These are phyloP conservation scores for Agrilus biguttatus DNA, from an alignment of 2,888 invertebrate genomes.

Conservation along the genomic window DNA sequence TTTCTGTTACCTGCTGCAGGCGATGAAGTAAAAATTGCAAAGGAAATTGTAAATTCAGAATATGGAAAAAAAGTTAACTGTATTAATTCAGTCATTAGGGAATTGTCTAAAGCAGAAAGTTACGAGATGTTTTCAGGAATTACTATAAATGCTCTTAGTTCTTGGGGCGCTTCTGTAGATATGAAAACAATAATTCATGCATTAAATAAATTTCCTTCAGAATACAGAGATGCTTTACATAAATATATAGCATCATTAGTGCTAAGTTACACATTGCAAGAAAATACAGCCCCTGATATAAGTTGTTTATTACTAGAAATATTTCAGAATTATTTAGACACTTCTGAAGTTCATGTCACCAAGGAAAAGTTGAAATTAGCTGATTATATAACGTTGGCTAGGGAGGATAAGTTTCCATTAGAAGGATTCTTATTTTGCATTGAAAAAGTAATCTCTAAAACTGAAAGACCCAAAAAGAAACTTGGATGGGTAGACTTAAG, in stretches of 20 bases:
- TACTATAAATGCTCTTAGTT: conserved; percentile 12
- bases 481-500: conserved; percentile 35
- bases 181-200: conserved; percentile 11
- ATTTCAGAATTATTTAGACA: conserved; percentile 31
- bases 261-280: conserved; percentile 31
- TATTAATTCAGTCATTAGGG: conserved; percentile 7
- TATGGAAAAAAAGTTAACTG: conserved; percentile 26
- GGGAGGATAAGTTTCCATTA: conserved; percentile 36
- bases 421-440: conserved; percentile 42
- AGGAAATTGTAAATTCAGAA: conserved; percentile 30
- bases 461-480: conserved; percentile 28
- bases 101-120: conserved; percentile 3
- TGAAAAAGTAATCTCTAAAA: conserved; percentile 33
- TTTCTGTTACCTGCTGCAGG: conserved; percentile 42
- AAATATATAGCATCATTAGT: conserved; percentile 29
- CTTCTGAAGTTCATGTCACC: conserved; percentile 26
- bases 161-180: conserved; percentile 7
- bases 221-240: conserved; percentile 13
- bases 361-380: conserved; percentile 22
- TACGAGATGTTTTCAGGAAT: conserved; percentile 11
- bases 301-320: conserved; percentile 31
- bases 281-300: conserved; percentile 26
- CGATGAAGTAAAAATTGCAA: conserved; percentile 28
- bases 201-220: conserved; percentile 10
- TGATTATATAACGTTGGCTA: conserved; percentile 28